Evolutionary conservation across 1,140 invertebrate species (phyloP).

Genomic region (Mizuhopecten yessoensis): DNA sequence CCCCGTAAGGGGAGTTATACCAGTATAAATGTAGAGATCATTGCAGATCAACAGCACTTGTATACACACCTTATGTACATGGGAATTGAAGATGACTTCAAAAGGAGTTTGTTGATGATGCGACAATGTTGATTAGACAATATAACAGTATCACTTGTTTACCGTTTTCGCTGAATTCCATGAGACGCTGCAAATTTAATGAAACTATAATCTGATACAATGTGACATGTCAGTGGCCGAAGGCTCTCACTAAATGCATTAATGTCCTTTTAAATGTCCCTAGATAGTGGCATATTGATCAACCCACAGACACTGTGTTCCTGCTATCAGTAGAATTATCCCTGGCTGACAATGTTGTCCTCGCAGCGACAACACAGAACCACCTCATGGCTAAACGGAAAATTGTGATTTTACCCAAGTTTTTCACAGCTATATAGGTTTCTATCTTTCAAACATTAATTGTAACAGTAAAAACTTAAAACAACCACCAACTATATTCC

Average conservation of each 20-base stretch:
- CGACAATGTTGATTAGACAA: background rate
- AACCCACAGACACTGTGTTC: too few relatives aligned
- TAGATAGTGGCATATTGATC: conserved; percentile 1
- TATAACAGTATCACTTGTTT: background rate
- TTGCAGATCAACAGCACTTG: background rate
- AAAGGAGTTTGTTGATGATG: background rate
- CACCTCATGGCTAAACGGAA: background rate
- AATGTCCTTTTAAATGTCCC: conserved; percentile 38
- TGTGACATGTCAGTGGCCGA: background rate
- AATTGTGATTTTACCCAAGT: background rate
- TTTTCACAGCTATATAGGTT: background rate
- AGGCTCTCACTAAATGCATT: conserved; percentile 10
- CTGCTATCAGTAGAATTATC: background rate
- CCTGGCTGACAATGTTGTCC: background rate
- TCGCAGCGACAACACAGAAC: background rate
- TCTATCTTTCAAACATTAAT: background rate
- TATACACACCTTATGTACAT: background rate
- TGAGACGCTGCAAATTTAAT: conserved; percentile 1
- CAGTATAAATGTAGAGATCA: background rate
- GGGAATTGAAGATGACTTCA: conserved; percentile 26
- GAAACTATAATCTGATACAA: conserved; percentile 30
- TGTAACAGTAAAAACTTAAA: too few relatives aligned
- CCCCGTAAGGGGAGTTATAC: background rate
- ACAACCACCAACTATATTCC: too few relatives aligned
- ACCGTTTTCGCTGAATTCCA: background rate